Base-by-base conservation (phyloP, 2,797 vertebrate genomes). In the Odontamblyopus lacepedii region DNA sequence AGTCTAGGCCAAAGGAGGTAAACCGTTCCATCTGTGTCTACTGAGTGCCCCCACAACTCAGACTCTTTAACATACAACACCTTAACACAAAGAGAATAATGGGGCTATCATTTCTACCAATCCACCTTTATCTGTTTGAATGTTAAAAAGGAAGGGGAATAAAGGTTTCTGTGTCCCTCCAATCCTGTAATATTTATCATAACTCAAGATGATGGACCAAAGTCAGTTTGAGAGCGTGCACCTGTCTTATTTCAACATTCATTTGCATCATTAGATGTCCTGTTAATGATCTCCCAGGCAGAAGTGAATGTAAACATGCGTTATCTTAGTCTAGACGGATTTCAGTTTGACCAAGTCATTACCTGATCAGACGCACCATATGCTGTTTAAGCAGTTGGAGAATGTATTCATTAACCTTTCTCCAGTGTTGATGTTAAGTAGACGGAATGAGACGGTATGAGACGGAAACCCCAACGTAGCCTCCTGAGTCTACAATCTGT, bases 1-100 rank as follows among this genome's bases (percentile, higher is more conserved):
- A 94, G 93, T 95, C 94, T 95, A 92, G 95, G 93, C 94, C 94
- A 94, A 90, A 93, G 82, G 84, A 93, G 90, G 93, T 92, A 92
- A 92, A 90, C 87, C 94, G 89, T 91, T 95, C 94, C 93, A 94
- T 95, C 91, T 93, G 92, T 93, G 91, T 94, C 90, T 90, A 77
- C 80, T 68, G 65, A 62, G 32, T 67, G 65, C 65, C 75, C 69
- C 55, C 66, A 68, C 44, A 50, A 75, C 41, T 68, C 70, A 18
- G 41, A 61, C 26, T 66, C 55, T 55, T 48, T 67, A 69, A 68
- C 81, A 78, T 80, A 74, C 81, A 81, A 77, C 73, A 67, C 76
- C 63, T 72, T 73, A 56, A 61, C 63, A 78, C 78, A 83, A 75
- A 72, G 69, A 68, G 62, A 60, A 53, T 12, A 15, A 67, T 38